Percentiles rank a stretch among this genome's conserved stretches.
phyloP scores from a whole-genome alignment of 2,888 invertebrate genomes.

The Belgica antarctica region DNA sequence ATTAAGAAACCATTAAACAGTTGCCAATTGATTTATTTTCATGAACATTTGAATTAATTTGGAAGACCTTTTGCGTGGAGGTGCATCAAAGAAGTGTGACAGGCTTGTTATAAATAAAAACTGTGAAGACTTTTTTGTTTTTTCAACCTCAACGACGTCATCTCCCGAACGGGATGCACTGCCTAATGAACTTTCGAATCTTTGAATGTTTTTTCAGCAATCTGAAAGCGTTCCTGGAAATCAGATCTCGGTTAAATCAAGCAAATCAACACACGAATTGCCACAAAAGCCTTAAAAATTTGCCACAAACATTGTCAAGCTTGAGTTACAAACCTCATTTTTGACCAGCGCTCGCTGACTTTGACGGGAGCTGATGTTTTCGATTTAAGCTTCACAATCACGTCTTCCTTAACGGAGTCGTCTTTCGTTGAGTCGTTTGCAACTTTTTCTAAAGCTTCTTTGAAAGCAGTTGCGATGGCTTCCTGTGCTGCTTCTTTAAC shows the following conservation, averaged over 20 bases:
- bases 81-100: too few species aligned
- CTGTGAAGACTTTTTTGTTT: too few species aligned
- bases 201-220: constrained; percentile 4
- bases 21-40: constrained; percentile 1
- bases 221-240: background rate
- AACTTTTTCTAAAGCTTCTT: background rate
- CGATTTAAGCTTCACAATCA: constrained; percentile 45
- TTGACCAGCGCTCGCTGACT: constrained; percentile 51
- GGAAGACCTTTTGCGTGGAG: too few species aligned
- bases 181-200: background rate
- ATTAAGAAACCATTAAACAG: background rate
- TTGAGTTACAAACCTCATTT: constrained; percentile 57
- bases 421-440: constrained; percentile 51
- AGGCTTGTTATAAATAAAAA: too few species aligned
- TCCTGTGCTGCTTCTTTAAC: background rate
- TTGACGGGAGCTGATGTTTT: constrained; percentile 52
- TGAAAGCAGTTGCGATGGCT: background rate
- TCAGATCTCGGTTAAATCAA: too few species aligned
- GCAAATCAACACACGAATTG: too few species aligned
- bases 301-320: too few species aligned
- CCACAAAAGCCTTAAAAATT: too few species aligned
- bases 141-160: too few species aligned
- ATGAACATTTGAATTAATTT: too few species aligned
- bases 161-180: background rate
- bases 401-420: constrained; percentile 52